Conservation (phyloP, 2,113 vertebrate species). For the Cercocebus atys region DNA sequence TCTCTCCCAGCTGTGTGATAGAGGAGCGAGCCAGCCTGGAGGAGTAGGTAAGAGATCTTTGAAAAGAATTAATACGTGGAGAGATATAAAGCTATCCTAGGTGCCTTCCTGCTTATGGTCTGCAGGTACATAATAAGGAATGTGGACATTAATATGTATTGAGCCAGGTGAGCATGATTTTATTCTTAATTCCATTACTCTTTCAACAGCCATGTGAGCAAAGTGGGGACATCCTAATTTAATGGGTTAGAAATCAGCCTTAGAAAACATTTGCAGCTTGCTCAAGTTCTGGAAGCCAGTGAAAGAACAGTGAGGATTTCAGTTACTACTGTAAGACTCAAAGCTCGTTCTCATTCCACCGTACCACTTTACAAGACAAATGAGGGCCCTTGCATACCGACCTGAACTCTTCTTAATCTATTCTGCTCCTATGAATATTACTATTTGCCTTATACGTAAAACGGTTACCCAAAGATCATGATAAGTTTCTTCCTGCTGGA, state of each 20-base stretch:
- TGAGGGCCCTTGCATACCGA: background rate
- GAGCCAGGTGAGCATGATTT: background rate
- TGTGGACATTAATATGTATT: background rate
- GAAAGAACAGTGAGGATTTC: background rate
- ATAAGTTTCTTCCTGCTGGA: background rate
- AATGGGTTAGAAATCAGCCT: background rate
- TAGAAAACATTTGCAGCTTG: background rate
- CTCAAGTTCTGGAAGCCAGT: background rate
- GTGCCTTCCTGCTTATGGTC: background rate
- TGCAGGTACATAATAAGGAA: background rate
- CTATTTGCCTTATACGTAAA: background rate
- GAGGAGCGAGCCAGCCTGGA: background rate
- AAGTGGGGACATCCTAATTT: background rate
- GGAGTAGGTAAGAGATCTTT: background rate
- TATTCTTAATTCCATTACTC: background rate
- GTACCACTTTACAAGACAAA: background rate
- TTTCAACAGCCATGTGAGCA: background rate
- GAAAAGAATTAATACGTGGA: background rate
- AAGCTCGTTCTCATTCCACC: background rate
- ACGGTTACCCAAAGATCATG: background rate
- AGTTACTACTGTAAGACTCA: background rate
- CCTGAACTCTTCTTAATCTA: background rate
- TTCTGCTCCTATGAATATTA: background rate
- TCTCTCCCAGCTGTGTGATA: background rate
- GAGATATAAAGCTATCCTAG: background rate